These are phyloP conservation scores for Notiomystis cincta DNA, from an alignment of 2,113 vertebrate genomes.

Conservation along the genomic window DNA sequence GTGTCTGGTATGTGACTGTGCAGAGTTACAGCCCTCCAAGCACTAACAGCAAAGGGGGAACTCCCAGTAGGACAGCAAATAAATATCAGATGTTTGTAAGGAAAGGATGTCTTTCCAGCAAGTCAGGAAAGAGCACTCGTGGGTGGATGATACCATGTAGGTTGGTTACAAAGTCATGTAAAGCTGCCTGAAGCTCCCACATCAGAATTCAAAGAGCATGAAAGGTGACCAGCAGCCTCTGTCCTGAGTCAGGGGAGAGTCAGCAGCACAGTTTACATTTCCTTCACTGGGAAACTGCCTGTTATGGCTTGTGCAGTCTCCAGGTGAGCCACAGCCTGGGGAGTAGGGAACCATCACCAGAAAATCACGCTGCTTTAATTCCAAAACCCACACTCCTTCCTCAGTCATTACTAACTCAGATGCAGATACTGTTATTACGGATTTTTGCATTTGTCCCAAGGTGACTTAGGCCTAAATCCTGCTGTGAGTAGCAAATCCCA, in stretches of 20 bases:
- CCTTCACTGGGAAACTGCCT: not conserved
- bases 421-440: not conserved
- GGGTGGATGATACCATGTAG: not conserved
- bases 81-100: constrained; percentile 38
- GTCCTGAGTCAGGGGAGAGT: not conserved
- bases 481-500: not conserved
- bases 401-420: not conserved
- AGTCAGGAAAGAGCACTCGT: not conserved
- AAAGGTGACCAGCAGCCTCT: not conserved
- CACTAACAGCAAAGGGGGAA: not conserved
- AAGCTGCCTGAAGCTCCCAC: not conserved
- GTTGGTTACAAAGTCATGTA: not conserved
- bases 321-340: not conserved
- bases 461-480: not conserved
- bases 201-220: not conserved
- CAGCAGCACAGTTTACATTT: not conserved
- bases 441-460: not conserved
- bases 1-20: not conserved
- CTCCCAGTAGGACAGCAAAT: not conserved
- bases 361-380: not conserved
- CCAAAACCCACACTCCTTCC: not conserved
- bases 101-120: not conserved
- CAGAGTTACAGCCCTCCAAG: not conserved
- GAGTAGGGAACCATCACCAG: not conserved
- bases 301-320: not conserved